Evolutionary conservation across 2,888 invertebrate species (phyloP), one percentile per base, ranked within the genome.

Genomic region (Elmis aenea): DNA sequence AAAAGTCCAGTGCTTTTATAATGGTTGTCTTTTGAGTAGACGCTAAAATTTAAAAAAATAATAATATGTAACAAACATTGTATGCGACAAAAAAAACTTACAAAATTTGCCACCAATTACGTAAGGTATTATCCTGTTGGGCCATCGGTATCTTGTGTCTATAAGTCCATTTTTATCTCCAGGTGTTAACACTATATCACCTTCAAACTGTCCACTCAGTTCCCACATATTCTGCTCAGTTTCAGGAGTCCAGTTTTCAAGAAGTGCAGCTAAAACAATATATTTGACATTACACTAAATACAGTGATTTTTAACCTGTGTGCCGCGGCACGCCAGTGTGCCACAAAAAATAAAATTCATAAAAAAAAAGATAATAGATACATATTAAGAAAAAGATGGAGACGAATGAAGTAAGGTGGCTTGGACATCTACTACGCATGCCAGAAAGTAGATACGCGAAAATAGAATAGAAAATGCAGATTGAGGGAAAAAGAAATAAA

Each of bases 201-300:
- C 40, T 31, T 40, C 26, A 27, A 27, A 29, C 11, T 40, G 25
- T 2, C 40, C 35, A 18, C 40, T 40, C 2, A 34, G 14, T 26
- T 40, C 22, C 40, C 40, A 40, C 6, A 40, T 27, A 9, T 27
- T 16, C 14, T 37, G 37, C 14, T 26, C 22, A 10, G 13, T 13
- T 5, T 15, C 18, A 13, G 9, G 8, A 1, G 15, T 23, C 34
- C 34, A 34, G n/a, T n/a, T n/a, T n/a, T n/a, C n/a, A n/a, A n/a
- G n/a, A n/a, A n/a, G n/a, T n/a, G n/a, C n/a, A n/a, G n/a, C n/a
- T n/a, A n/a, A n/a, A n/a, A n/a, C n/a, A n/a, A n/a, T n/a, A n/a
- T n/a, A n/a, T n/a, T n/a, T n/a, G n/a, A n/a, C n/a, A n/a, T n/a
- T n/a, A n/a, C n/a, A n/a, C n/a, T n/a, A n/a, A n/a, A n/a, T n/a